Percentiles rank a stretch among this genome's conserved stretches.
phyloP scores from a whole-genome alignment of 2,113 vertebrate genomes.

The Nannospalax galili region DNA sequence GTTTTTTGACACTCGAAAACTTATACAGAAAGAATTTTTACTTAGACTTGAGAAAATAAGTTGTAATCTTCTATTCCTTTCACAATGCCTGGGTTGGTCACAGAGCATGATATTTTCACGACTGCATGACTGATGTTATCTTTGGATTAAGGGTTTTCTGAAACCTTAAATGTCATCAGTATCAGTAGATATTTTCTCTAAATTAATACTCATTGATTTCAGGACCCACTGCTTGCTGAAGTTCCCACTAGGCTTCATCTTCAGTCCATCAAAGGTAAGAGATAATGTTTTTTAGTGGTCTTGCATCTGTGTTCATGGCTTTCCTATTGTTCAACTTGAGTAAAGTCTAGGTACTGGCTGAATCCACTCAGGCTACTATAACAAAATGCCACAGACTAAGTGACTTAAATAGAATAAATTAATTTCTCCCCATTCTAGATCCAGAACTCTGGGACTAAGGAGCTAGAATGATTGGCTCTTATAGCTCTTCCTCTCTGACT shows the following conservation, averaged over 20 bases:
- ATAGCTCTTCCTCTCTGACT: background rate
- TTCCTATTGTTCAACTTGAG: background rate
- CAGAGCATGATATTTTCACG: background rate
- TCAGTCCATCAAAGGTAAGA: background rate
- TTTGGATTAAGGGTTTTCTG: background rate
- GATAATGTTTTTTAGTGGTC: background rate
- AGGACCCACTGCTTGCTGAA: background rate
- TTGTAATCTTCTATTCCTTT: background rate
- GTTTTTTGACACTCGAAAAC: background rate
- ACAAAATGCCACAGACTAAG: background rate
- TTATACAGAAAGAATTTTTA: background rate
- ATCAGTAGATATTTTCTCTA: background rate
- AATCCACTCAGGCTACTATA: background rate
- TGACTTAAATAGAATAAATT: background rate
- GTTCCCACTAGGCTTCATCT: background rate
- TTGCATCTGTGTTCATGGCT: background rate
- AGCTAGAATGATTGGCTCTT: background rate
- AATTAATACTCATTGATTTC: background rate
- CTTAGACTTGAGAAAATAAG: background rate
- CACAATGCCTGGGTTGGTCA: background rate
- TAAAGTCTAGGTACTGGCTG: background rate
- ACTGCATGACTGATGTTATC: background rate
- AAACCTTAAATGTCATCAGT: background rate
- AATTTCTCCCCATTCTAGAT: background rate
- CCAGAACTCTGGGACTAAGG: background rate